phyloP scores from a whole-genome alignment of 2,113 vertebrate genomes.

The Nibea coibor region DNA sequence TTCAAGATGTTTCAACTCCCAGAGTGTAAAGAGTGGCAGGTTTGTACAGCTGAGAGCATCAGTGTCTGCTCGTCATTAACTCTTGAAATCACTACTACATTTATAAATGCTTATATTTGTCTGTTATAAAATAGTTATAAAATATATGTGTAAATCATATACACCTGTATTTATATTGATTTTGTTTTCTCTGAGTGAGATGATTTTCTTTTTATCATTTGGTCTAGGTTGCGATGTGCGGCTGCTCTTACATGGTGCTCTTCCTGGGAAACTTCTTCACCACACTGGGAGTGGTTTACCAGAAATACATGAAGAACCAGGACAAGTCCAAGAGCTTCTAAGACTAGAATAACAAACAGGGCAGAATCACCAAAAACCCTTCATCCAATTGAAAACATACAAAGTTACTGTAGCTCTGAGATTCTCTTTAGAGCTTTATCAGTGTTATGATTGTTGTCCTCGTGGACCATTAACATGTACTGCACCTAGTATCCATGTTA shows the following conservation, averaged over 20 bases:
- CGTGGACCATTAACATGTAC: constrained; percentile 10
- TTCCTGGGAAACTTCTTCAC: constrained; percentile 97
- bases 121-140: no score
- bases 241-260: constrained; percentile 91
- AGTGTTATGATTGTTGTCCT: constrained; percentile 11
- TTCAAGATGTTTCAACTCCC: constrained; percentile 92
- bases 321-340: constrained; percentile 84
- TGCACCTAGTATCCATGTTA: not conserved
- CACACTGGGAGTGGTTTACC: constrained; percentile 93
- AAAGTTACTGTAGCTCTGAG: constrained; percentile 10
- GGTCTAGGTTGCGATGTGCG: constrained; percentile 92
- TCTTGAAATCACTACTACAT: no score
- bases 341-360: constrained; percentile 4
- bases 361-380: constrained; percentile 6
- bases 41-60: constrained; percentile 57
- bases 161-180: no score
- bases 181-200: no score
- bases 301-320: constrained; percentile 92
- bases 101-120: no score
- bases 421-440: constrained; percentile 34
- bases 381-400: not conserved
- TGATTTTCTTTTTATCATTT: no score
- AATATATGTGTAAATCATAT: no score
- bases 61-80: not conserved
- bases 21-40: constrained; percentile 98